Evolutionary conservation across 2,888 invertebrate species (phyloP), one percentile per base, ranked within the genome.

Genomic region (Leptura quadrifasciata): DNA sequence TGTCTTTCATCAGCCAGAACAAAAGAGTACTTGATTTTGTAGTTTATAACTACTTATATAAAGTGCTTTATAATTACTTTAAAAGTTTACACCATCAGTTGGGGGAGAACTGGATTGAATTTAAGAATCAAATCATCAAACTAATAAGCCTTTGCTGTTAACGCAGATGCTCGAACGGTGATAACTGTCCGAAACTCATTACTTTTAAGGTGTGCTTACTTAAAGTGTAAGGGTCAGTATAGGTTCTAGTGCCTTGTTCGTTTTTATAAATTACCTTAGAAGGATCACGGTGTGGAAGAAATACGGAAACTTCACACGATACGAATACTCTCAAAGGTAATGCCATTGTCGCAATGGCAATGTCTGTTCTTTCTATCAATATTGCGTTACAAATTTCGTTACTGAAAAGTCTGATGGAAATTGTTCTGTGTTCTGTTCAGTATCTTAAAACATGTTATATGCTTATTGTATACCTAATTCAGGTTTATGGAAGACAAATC

Each of bases 71-170:
- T 39, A 39, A 39, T 39, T 8, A 3, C 12, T 39, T 8, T 39
- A 12, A 39, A 15, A 39, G 47, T 47, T 17, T 4, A 8, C 6
- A 6, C 27, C 24, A 5, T n/a, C n/a, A 47, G n/a, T n/a, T n/a
- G 15, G 0, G 47, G 15, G 12, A 5, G 17, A 35, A 47, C 64
- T 65, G 71, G 74, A 77, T 76, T 73, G 67, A 77, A 79, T 74
- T 68, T 73, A 58, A 77, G 77, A 76, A 76, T 77, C 64, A 64
- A 74, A 73, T 79, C 76, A 76, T 79, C 35, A 79, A 73, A 74
- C 60, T 76, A 77, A 69, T 73, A 61, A 61, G 58, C 75, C 47
- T 75, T 71, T 67, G 57, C 69, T 73, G 47, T 75, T 73, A 67
- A 60, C 31, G 24, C 69, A 70, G 65, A 65, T 68, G 71, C 47